A percentile compares a stretch with the other conserved stretches of the same genome.
These are phyloP conservation scores for Chaenodraco wilsoni DNA, from an alignment of 2,797 vertebrate genomes.

Conservation along the genomic window DNA sequence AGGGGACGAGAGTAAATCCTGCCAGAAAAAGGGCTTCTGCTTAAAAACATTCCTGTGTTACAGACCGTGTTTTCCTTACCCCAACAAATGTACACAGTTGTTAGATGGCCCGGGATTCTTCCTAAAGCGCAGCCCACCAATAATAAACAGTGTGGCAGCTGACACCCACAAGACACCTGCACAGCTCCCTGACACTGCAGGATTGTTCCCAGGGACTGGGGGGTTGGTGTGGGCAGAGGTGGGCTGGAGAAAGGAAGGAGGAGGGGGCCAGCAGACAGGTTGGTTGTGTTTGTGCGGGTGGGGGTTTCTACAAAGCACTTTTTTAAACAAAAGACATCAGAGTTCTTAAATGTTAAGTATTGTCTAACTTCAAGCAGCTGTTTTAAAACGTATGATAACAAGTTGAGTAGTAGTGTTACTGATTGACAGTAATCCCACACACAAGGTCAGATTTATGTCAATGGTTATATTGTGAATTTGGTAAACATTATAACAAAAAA, in stretches of 20 bases:
- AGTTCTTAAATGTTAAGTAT: not conserved
- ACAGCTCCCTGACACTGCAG: constrained; percentile 83
- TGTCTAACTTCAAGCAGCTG: not conserved
- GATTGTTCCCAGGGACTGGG: constrained; percentile 83
- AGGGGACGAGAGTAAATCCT: constrained; percentile 70
- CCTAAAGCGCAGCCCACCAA: constrained; percentile 83
- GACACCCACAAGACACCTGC: constrained; percentile 90
- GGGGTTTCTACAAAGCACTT: not conserved
- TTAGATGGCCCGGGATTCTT: constrained; percentile 86
- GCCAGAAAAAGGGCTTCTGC: constrained; percentile 82
- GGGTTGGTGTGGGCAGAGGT: constrained; percentile 32
- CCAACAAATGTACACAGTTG: constrained; percentile 89
- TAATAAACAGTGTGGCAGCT: constrained; percentile 90
- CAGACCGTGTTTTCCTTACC: constrained; percentile 89
- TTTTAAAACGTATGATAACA: not conserved
- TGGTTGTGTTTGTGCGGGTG: constrained; percentile 9
- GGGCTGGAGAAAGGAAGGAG: constrained; percentile 37
- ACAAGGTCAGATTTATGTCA: too few relatives aligned
- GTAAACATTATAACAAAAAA: too few relatives aligned
- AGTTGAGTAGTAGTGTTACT: not conserved
- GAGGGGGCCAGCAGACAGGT: constrained; percentile 25
- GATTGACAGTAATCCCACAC: too few relatives aligned
- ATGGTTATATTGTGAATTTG: too few relatives aligned
- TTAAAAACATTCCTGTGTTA: constrained; percentile 80
- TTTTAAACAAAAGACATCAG: constrained; percentile 11